Conservation (phyloP, 2,113 vertebrate genomes). For the Perccottus glenii region DNA sequence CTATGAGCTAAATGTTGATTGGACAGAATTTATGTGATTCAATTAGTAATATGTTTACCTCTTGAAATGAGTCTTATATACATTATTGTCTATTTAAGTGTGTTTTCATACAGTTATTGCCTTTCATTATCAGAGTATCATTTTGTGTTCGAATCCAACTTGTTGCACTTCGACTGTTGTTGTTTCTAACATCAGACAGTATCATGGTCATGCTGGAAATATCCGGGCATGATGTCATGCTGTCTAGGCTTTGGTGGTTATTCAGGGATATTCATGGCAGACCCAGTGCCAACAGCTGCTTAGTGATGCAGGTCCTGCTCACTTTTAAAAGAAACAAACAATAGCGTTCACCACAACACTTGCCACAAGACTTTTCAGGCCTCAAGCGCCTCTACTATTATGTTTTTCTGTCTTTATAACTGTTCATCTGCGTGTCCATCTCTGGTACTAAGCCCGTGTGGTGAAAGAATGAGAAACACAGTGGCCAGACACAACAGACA, state of each 20-base stretch:
- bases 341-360: neutral
- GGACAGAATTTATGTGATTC: too few relatives aligned
- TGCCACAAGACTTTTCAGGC: neutral
- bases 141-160: too few relatives aligned
- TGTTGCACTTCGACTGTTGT: constrained; percentile 9
- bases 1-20: too few relatives aligned
- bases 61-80: too few relatives aligned
- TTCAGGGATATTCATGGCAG: constrained; percentile 39
- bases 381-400: neutral
- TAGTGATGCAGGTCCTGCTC: constrained; percentile 14
- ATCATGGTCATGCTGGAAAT: constrained; percentile 24
- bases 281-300: constrained; percentile 42
- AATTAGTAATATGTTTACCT: too few relatives aligned
- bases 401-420: constrained; percentile 17
- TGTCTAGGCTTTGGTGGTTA: constrained; percentile 35
- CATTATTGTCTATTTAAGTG: too few relatives aligned
- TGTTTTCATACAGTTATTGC: too few relatives aligned
- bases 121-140: too few relatives aligned
- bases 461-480: constrained; percentile 66
- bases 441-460: constrained; percentile 42
- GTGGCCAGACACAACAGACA: constrained; percentile 71
- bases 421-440: constrained; percentile 35
- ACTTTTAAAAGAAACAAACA: constrained; percentile 7
- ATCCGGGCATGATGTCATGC: constrained; percentile 57
- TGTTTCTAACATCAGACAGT: constrained; percentile 21